These are phyloP conservation scores for Hephaestus fuliginosus DNA, from an alignment of 2,797 vertebrate species.

Conservation along the genomic window DNA sequence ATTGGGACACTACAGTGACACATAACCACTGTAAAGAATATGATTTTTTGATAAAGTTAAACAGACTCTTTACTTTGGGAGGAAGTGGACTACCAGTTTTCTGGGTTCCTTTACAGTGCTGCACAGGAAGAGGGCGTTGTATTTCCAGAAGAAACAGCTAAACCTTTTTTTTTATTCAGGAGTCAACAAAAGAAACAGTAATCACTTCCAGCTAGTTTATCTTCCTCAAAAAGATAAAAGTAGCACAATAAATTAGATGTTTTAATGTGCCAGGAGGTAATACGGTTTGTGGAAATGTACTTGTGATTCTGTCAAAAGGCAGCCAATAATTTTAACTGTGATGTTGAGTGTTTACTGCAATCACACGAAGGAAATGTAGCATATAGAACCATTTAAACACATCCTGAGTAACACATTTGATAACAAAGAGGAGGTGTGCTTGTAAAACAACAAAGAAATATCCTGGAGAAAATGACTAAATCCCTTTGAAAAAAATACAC, in stretches of 20 bases:
- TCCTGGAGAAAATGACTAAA: slow-evolving; percentile 25
- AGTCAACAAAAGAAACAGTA: slow-evolving; percentile 5
- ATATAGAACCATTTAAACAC: neutral
- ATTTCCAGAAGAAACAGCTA: slow-evolving; percentile 30
- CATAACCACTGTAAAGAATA: neutral
- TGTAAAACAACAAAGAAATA: slow-evolving; percentile 44
- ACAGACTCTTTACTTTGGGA: neutral
- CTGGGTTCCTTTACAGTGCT: slow-evolving; percentile 11
- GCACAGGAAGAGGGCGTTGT: slow-evolving; percentile 22
- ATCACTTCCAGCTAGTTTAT: slow-evolving; percentile 12
- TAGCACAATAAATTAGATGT: neutral
- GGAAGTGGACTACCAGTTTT: slow-evolving; percentile 1
- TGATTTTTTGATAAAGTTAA: neutral
- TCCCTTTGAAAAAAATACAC: slow-evolving; percentile 39
- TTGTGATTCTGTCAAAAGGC: neutral
- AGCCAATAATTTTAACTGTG: neutral
- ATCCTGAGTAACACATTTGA: neutral
- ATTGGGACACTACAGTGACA: neutral
- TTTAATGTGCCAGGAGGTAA: neutral
- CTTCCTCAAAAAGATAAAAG: neutral
- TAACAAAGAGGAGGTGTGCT: slow-evolving; percentile 20
- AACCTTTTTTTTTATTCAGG: neutral
- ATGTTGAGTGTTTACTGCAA: neutral
- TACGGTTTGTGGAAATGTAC: neutral
- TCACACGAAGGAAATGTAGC: neutral